These are phyloP conservation scores for Collichthys lucidus DNA, from an alignment of 2,113 vertebrate species.

Conservation along the genomic window DNA sequence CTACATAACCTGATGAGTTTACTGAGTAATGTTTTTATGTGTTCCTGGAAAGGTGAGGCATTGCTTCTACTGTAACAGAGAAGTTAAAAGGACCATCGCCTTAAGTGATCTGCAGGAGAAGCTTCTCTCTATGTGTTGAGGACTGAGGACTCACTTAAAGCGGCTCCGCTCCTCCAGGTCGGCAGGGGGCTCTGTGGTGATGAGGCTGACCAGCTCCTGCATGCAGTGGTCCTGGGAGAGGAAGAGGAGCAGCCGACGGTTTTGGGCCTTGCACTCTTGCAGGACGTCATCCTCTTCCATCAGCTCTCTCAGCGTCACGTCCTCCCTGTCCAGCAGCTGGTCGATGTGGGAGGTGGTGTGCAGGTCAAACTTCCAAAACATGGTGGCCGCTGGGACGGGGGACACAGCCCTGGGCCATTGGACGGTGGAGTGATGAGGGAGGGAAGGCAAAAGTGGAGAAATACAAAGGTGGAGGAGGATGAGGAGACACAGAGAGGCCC, in stretches of 20 bases:
- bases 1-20: too few relatives aligned
- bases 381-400: conserved; percentile 83
- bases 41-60: too few relatives aligned
- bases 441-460: not conserved
- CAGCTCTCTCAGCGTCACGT: conserved; percentile 92
- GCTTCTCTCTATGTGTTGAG: too few relatives aligned
- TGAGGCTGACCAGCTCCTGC: conserved; percentile 93
- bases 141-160: conserved; percentile 90
- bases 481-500: not conserved
- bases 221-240: conserved; percentile 94
- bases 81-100: too few relatives aligned
- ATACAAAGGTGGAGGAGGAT: conserved; percentile 1
- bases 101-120: too few relatives aligned
- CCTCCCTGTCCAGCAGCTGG: conserved; percentile 96
- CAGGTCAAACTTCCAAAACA: conserved; percentile 99
- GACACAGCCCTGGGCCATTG: conserved; percentile 76
- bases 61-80: too few relatives aligned
- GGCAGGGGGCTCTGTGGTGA: conserved; percentile 92
- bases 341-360: conserved; percentile 96
- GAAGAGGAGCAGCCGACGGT: conserved; percentile 93
- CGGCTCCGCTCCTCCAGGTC: conserved; percentile 96
- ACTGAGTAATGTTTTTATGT: too few relatives aligned
- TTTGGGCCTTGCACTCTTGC: conserved; percentile 98
- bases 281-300: conserved; percentile 98
- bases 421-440: not conserved